Conservation (phyloP, 2,797 vertebrate species). For the Coregonus sp. region DNA sequence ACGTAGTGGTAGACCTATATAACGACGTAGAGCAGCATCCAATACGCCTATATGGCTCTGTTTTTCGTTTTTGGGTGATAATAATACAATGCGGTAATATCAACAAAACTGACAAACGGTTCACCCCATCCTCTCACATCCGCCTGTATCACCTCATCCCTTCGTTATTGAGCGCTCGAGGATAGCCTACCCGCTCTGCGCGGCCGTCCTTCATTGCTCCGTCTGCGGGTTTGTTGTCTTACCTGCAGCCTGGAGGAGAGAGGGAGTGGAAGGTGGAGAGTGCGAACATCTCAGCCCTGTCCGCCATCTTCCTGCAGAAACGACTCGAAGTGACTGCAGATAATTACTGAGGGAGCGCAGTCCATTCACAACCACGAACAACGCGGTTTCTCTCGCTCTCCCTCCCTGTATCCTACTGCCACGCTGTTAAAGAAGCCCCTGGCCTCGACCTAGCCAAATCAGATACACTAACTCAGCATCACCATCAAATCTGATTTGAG, state of each 20-base stretch:
- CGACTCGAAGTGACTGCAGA: slow-evolving; percentile 78
- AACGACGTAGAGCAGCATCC: background rate
- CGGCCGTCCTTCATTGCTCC: slow-evolving; percentile 2
- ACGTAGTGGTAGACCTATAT: background rate
- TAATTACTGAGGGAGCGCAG: slow-evolving; percentile 70
- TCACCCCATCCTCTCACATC: background rate
- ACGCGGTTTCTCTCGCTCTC: slow-evolving; percentile 28
- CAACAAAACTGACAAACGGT: background rate
- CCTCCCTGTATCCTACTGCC: background rate
- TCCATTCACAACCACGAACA: slow-evolving; percentile 75
- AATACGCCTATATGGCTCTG: background rate
- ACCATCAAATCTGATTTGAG: slow-evolving; percentile 64
- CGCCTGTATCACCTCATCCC: background rate
- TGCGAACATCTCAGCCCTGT: slow-evolving; percentile 97
- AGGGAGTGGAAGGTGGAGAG: slow-evolving; percentile 97
- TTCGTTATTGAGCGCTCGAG: background rate
- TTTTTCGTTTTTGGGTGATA: background rate
- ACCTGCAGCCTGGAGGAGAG: slow-evolving; percentile 95
- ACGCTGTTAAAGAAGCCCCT: slow-evolving; percentile 53
- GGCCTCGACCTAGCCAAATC: slow-evolving; percentile 59
- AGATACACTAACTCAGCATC: slow-evolving; percentile 61
- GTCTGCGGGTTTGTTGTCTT: slow-evolving; percentile 49
- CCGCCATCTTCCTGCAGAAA: slow-evolving; percentile 94
- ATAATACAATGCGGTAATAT: background rate
- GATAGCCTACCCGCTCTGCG: background rate